These are phyloP conservation scores for Chironomus striatipennis DNA, from an alignment of 1,140 invertebrate genomes.

Conservation along the genomic window DNA sequence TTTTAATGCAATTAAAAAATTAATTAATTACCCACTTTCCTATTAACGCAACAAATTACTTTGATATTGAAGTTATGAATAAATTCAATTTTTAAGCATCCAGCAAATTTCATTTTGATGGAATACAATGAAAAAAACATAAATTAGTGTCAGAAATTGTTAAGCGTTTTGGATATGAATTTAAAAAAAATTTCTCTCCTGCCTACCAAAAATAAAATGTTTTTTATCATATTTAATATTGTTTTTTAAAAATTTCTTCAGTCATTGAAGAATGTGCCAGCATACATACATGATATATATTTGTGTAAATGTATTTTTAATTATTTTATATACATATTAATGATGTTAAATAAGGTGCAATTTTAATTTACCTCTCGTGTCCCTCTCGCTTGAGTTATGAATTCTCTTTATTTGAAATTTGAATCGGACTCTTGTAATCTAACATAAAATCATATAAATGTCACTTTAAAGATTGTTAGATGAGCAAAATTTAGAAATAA, in stretches of 20 bases:
- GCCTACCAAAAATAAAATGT: no score
- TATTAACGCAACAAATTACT: conserved; percentile 22
- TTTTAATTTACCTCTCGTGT: no score
- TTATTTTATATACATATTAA: background rate
- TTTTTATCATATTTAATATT: no score
- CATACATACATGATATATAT: background rate
- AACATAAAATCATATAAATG: no score
- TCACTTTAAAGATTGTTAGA: no score
- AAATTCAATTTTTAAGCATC: conserved; percentile 3
- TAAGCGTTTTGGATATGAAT: conserved; percentile 2
- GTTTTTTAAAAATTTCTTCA: no score
- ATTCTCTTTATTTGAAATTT: no score
- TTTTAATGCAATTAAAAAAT: conserved; percentile 21
- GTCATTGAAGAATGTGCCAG: background rate
- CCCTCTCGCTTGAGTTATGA: no score
- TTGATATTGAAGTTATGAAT: conserved; percentile 22
- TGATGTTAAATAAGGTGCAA: no score
- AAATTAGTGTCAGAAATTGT: conserved; percentile 17
- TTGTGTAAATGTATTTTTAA: conserved; percentile 1
- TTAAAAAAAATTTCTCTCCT: background rate
- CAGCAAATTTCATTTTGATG: conserved; percentile 13
- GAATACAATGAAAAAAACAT: conserved; percentile 18
- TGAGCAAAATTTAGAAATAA: no score
- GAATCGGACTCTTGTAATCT: no score
- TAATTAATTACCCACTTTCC: conserved; percentile 22